phyloP scores from a whole-genome alignment of 2,888 invertebrate genomes.

The Camponotus fellah region DNA sequence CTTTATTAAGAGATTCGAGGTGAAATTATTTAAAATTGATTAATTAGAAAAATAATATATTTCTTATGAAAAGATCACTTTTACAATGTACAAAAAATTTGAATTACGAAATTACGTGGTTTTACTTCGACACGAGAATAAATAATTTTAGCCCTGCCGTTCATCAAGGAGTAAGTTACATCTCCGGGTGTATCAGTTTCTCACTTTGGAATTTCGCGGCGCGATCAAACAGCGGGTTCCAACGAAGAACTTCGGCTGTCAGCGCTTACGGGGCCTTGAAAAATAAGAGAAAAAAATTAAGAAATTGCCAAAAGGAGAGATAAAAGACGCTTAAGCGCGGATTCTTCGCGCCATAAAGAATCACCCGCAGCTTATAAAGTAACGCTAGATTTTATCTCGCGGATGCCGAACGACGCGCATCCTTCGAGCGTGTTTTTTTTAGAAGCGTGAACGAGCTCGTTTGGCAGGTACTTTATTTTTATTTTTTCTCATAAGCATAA shows the following conservation, averaged over 20 bases:
- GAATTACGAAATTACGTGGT: not conserved
- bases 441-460: slow-evolving; percentile 64
- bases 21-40: not conserved
- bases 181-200: slow-evolving; percentile 67
- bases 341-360: slow-evolving; percentile 82
- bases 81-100: not conserved
- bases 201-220: slow-evolving; percentile 68
- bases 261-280: slow-evolving; percentile 63
- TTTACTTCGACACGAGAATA: slow-evolving; percentile 1
- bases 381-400: slow-evolving; percentile 85
- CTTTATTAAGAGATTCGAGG: not conserved
- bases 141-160: slow-evolving; percentile 30
- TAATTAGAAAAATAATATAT: not conserved
- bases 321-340: slow-evolving; percentile 63
- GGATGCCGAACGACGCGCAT: slow-evolving; percentile 80
- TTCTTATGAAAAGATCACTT: not conserved
- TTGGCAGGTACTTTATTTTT: slow-evolving; percentile 61
- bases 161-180: slow-evolving; percentile 39
- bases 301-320: slow-evolving; percentile 48
- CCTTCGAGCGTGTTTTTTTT: slow-evolving; percentile 76
- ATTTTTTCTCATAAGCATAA: slow-evolving; percentile 21
- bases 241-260: slow-evolving; percentile 74
- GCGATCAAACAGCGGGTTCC: slow-evolving; percentile 39
- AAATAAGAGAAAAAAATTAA: slow-evolving; percentile 62
- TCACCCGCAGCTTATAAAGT: slow-evolving; percentile 85